These are phyloP conservation scores for Denticeps clupeoides DNA, from an alignment of 2,797 vertebrate genomes.

Conservation along the genomic window DNA sequence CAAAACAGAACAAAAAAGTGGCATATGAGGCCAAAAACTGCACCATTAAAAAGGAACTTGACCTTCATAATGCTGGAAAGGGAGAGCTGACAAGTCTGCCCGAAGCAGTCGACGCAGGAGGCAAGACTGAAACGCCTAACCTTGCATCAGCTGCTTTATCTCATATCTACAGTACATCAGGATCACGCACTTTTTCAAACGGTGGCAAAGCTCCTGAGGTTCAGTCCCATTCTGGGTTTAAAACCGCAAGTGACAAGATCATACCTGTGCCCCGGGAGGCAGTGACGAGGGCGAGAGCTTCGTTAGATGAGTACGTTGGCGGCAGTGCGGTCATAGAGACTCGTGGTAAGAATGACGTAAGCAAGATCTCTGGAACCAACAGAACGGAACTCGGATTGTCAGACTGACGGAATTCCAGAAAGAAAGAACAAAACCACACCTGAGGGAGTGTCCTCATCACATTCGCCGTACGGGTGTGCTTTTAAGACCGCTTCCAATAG, in stretches of 20 bases:
- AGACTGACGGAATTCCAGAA: neutral
- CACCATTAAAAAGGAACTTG: no score
- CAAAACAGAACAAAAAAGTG: neutral
- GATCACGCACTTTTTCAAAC: no score
- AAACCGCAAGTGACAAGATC: slow-evolving; percentile 19
- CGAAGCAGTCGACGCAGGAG: no score
- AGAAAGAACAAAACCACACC: neutral
- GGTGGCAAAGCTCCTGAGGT: slow-evolving; percentile 11
- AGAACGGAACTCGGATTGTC: neutral
- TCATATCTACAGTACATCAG: no score
- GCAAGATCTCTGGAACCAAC: neutral
- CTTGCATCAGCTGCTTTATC: no score
- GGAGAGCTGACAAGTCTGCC: no score
- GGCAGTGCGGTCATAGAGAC: slow-evolving; percentile 4
- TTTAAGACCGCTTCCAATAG: slow-evolving; percentile 78
- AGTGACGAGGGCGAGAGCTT: slow-evolving; percentile 24
- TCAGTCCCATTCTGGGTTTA: slow-evolving; percentile 20
- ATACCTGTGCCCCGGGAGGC: slow-evolving; percentile 22
- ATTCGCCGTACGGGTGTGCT: slow-evolving; percentile 34
- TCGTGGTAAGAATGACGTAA: neutral
- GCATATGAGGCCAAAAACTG: no score
- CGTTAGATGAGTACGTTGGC: slow-evolving; percentile 22
- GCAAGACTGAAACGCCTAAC: no score
- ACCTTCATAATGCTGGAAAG: no score
- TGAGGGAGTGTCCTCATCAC: slow-evolving; percentile 11